These are phyloP conservation scores for Sebastes glaucus DNA, from an alignment of 2,797 vertebrate species.

Conservation along the genomic window DNA sequence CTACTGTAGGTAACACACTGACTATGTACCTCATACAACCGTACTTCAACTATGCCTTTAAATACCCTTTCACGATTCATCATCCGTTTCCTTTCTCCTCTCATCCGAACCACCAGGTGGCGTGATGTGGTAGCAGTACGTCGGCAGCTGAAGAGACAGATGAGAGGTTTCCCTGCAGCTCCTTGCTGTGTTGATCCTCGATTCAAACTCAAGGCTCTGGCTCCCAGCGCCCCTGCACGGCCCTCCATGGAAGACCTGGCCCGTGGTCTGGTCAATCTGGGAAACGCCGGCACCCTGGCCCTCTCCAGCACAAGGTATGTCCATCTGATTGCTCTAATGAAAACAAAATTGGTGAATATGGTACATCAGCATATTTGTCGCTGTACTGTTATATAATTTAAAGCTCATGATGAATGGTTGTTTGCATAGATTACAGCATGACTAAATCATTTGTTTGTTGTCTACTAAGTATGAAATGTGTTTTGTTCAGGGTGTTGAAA, in stretches of 20 bases:
- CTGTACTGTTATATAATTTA: background rate
- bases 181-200: slow-evolving; percentile 87
- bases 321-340: background rate
- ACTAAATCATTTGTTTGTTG: background rate
- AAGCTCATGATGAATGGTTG: background rate
- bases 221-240: slow-evolving; percentile 88
- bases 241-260: slow-evolving; percentile 81
- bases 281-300: slow-evolving; percentile 87
- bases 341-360: background rate
- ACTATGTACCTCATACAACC: too few species aligned
- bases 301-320: slow-evolving; percentile 90
- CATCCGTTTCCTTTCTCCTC: background rate
- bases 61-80: background rate
- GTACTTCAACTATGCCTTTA: background rate
- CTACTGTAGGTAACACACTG: too few species aligned
- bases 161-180: slow-evolving; percentile 95
- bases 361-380: background rate
- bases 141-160: slow-evolving; percentile 92
- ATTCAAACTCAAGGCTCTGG: slow-evolving; percentile 86
- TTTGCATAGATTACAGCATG: background rate
- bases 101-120: slow-evolving; percentile 83
- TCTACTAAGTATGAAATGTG: background rate
- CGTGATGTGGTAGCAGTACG: slow-evolving; percentile 90
- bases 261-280: slow-evolving; percentile 87
- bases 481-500: slow-evolving; percentile 79